Evolutionary conservation across 1,140 invertebrate species (phyloP).

Genomic region (Arion vulgaris): DNA sequence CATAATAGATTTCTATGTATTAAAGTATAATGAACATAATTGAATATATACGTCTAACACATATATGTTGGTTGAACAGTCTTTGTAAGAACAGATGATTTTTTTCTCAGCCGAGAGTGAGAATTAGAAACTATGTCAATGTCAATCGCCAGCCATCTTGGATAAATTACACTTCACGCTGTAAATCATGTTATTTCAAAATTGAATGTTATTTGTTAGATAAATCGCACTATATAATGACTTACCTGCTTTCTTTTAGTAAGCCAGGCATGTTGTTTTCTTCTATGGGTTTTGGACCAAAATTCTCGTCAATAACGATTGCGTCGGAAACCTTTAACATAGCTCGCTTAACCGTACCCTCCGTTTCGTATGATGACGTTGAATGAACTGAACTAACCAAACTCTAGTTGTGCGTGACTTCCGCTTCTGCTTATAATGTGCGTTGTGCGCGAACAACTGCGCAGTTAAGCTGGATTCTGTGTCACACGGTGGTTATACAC

Average conservation of each 20-base stretch:
- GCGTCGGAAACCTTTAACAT: constrained; percentile 69
- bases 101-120: too few relatives aligned
- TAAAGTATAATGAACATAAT: too few relatives aligned
- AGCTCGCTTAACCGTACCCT: constrained; percentile 44
- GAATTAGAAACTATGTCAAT: background rate
- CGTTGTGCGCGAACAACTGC: background rate
- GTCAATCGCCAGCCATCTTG: constrained; percentile 15
- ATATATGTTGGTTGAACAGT: too few relatives aligned
- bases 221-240: background rate
- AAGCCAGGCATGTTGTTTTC: constrained; percentile 71
- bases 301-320: constrained; percentile 72
- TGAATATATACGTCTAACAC: too few relatives aligned
- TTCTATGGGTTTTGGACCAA: constrained; percentile 69
- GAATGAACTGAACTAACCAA: too few relatives aligned
- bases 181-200: background rate
- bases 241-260: constrained; percentile 67
- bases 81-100: too few relatives aligned
- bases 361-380: background rate
- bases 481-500: too few relatives aligned
- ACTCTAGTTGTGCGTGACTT: background rate
- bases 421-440: background rate
- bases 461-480: background rate
- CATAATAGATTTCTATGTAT: too few relatives aligned
- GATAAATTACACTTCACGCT: background rate
- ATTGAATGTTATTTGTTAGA: background rate